Evolutionary conservation across 1,140 invertebrate species (phyloP).

Genomic region (Metaphire vulgaris): DNA sequence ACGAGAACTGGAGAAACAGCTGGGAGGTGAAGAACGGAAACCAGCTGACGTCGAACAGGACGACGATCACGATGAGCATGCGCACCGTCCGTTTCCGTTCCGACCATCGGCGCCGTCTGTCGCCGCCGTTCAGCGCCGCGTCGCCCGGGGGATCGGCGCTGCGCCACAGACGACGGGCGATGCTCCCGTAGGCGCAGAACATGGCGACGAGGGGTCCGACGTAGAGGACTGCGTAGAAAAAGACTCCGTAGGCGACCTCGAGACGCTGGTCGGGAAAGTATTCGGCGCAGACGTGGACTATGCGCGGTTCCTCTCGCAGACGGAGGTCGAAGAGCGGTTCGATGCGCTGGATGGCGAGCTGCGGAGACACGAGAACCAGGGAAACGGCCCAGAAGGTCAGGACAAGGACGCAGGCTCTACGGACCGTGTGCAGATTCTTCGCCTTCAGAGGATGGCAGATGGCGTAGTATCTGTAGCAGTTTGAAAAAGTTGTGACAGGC

Average conservation of each 20-base stretch:
- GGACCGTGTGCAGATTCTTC: conserved; percentile 33
- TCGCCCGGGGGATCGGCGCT: conserved; percentile 34
- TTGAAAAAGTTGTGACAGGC: no score
- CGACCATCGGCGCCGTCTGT: background rate
- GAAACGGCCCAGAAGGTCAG: conserved; percentile 35
- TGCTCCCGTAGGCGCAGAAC: conserved; percentile 37
- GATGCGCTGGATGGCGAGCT: conserved; percentile 35
- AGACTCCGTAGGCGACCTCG: conserved; percentile 66
- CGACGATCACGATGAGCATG: conserved; percentile 27
- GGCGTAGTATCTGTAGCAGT: conserved; percentile 39
- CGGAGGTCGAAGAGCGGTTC: conserved; percentile 46
- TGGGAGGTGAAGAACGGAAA: conserved; percentile 27
- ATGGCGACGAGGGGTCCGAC: conserved; percentile 37
- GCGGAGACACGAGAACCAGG: conserved; percentile 34
- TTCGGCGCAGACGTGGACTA: conserved; percentile 58
- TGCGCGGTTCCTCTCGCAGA: conserved; percentile 59
- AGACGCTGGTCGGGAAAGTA: conserved; percentile 56
- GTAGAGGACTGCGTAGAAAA: conserved; percentile 37
- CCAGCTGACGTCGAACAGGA: conserved; percentile 23
- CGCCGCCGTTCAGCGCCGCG: conserved; percentile 27
- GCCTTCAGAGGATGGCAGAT: conserved; percentile 36
- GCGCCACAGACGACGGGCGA: conserved; percentile 38
- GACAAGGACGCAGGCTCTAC: conserved; percentile 32
- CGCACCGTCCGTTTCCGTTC: conserved; percentile 26
- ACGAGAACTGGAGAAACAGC: background rate